phyloP scores from a whole-genome alignment of 2,888 invertebrate species.

The Theretra japonica region DNA sequence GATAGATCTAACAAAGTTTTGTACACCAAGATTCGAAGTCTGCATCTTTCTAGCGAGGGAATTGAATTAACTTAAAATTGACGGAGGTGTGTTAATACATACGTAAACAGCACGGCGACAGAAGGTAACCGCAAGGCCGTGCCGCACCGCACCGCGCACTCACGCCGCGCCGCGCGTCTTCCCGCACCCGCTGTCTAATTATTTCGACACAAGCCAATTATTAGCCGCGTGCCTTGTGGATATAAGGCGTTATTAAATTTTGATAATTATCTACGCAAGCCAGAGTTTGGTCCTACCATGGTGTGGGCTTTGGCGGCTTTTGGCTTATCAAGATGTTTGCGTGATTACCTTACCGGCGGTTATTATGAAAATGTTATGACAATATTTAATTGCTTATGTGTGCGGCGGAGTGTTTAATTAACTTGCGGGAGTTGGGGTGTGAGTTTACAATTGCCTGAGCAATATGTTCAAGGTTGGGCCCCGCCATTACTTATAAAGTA shows the following conservation, averaged over 20 bases:
- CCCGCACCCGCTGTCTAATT: constrained; percentile 45
- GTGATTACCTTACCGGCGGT: constrained; percentile 39
- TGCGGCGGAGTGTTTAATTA: constrained; percentile 9
- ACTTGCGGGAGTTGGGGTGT: constrained; percentile 12
- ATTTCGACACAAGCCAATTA: constrained; percentile 63
- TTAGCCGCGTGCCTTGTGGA: constrained; percentile 49
- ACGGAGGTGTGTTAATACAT: not conserved
- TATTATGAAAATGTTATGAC: constrained; percentile 14
- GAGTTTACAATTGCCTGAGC: constrained; percentile 16
- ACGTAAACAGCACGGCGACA: constrained; percentile 41
- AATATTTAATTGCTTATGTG: constrained; percentile 19
- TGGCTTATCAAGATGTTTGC: constrained; percentile 45
- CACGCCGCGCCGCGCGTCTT: constrained; percentile 27
- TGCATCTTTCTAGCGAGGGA: not conserved
- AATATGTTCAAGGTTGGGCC: not conserved
- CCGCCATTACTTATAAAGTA: not conserved
- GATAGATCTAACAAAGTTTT: too few species aligned
- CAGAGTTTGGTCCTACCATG: constrained; percentile 44
- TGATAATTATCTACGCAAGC: constrained; percentile 55
- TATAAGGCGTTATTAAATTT: constrained; percentile 62
- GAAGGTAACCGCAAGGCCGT: constrained; percentile 52
- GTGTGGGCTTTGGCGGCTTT: constrained; percentile 44
- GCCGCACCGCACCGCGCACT: constrained; percentile 37
- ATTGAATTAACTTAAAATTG: not conserved
- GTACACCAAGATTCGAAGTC: not conserved